A percentile compares a stretch with the other conserved stretches of the same genome.
phyloP scores from a whole-genome alignment of 1,140 invertebrate species.

The Chironomus tepperi region DNA sequence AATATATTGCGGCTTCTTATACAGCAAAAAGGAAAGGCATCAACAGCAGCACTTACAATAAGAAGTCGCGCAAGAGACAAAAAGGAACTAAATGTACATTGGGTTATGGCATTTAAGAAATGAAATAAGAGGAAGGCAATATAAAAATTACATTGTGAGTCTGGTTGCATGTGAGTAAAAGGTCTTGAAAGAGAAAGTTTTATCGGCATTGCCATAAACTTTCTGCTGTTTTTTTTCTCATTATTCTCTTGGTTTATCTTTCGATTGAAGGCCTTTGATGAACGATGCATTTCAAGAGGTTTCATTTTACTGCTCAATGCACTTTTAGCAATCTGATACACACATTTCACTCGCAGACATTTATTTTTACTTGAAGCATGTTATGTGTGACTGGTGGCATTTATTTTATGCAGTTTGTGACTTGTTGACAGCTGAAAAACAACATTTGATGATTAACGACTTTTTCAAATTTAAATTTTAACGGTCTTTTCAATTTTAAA shows the following conservation, averaged over 20 bases:
- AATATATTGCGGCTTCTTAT: neutral
- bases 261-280: too few species aligned
- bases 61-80: neutral
- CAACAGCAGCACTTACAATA: neutral
- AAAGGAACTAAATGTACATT: neutral
- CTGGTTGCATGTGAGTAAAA: neutral
- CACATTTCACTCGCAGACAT: neutral
- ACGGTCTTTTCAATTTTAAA: too few species aligned
- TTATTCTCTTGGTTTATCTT: too few species aligned
- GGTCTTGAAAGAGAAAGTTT: conserved; percentile 12
- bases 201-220: neutral
- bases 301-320: neutral
- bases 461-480: too few species aligned
- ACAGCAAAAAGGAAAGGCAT: neutral
- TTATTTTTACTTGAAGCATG: neutral
- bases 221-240: neutral
- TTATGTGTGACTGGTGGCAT: too few species aligned
- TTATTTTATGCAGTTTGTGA: too few species aligned
- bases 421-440: too few species aligned
- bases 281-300: too few species aligned
- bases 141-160: neutral
- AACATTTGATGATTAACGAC: too few species aligned
- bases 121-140: neutral
- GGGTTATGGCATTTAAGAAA: neutral
- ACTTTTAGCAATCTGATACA: neutral